Conservation (phyloP, 2,888 invertebrate species). For the Stenichneumon culpator region DNA sequence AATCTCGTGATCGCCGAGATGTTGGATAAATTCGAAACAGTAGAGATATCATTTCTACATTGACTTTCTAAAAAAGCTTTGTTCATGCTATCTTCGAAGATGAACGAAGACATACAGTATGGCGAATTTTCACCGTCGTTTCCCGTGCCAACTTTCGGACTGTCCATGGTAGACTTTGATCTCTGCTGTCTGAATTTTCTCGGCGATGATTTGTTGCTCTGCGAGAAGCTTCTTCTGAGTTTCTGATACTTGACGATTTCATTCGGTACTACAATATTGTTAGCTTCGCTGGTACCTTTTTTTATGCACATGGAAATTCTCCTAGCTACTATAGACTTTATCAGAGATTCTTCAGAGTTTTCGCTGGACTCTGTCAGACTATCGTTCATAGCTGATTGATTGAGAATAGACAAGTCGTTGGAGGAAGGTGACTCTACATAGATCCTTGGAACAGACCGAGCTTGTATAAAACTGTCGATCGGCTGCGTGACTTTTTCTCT, state of each 20-base stretch:
- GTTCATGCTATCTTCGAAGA: conserved; percentile 74
- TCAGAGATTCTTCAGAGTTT: conserved; percentile 58
- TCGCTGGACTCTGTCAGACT: conserved; percentile 65
- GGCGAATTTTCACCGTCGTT: conserved; percentile 35
- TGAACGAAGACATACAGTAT: conserved; percentile 49
- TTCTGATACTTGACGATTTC: conserved; percentile 31
- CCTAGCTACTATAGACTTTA: conserved; percentile 55
- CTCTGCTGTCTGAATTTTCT: conserved; percentile 61
- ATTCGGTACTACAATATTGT: conserved; percentile 8
- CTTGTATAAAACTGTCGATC: not conserved
- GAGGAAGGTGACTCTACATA: not conserved
- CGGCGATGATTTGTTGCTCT: conserved; percentile 69
- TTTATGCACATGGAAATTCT: conserved; percentile 60
- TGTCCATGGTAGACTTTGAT: conserved; percentile 69
- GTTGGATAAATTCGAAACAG: conserved; percentile 75
- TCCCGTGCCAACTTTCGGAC: conserved; percentile 4
- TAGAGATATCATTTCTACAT: conserved; percentile 69
- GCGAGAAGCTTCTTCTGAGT: conserved; percentile 73
- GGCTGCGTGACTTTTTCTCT: conserved; percentile 12
- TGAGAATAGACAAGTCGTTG: conserved; percentile 76
- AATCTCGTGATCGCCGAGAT: conserved; percentile 75
- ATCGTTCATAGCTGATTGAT: conserved; percentile 80
- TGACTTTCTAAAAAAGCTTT: conserved; percentile 64
- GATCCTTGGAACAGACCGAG: not conserved
- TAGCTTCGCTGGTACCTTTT: conserved; percentile 46